phyloP scores from a whole-genome alignment of 2,113 vertebrate species.

The Monarcha castaneiventris region DNA sequence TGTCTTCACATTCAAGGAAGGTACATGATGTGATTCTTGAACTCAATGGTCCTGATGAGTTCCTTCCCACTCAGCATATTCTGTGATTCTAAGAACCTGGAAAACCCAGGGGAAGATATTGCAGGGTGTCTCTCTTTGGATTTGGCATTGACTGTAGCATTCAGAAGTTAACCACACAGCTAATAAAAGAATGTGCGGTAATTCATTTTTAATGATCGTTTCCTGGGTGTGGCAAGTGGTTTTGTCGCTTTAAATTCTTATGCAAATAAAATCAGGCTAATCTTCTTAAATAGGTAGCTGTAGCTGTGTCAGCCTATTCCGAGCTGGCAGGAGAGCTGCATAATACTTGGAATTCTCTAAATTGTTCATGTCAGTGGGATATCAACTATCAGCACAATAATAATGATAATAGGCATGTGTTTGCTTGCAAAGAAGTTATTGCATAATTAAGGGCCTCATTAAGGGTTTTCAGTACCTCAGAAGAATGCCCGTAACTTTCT shows the following conservation, averaged over 20 bases:
- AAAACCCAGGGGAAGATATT: background rate
- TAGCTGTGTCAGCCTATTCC: conserved; percentile 70
- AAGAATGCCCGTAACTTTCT: conserved; percentile 14
- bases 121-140: background rate
- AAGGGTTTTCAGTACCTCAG: conserved; percentile 3
- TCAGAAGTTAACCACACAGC: background rate
- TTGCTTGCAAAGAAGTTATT: conserved; percentile 38
- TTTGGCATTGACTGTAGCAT: conserved; percentile 27
- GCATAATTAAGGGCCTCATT: conserved; percentile 29
- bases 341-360: conserved; percentile 84
- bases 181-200: conserved; percentile 51
- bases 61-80: background rate
- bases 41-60: background rate
- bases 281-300: conserved; percentile 86
- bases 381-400: conserved; percentile 76
- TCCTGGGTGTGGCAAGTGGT: conserved; percentile 79
- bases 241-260: conserved; percentile 85
- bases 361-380: conserved; percentile 82
- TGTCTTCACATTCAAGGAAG: background rate
- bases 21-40: background rate
- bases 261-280: conserved; percentile 86
- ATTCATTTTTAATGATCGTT: conserved; percentile 67
- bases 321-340: conserved; percentile 76
- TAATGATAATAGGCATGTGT: conserved; percentile 50
- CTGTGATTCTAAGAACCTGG: background rate